Base-by-base conservation (phyloP, 2,797 vertebrate species). In the Sebastes diaconus region DNA sequence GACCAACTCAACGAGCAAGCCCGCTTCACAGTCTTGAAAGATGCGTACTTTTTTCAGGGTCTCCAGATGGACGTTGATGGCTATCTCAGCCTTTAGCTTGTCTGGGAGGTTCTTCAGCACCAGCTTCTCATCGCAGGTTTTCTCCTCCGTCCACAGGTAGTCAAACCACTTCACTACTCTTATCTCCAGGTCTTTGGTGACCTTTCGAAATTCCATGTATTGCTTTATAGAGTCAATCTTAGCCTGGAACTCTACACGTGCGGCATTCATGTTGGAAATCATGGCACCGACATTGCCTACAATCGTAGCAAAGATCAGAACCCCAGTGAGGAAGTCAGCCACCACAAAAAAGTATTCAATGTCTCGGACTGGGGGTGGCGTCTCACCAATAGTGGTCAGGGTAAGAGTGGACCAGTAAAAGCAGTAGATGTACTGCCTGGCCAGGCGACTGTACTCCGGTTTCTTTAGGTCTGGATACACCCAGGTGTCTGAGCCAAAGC, bases 371-470 rank as follows among this genome's bases (percentile, higher is more conserved):
- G 98, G 98, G 0, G 98, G 97, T 0, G 98, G 98, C 0, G 98
- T 99, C 85, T 99, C 98, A 0, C 98, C 98, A 0, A 99, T 99
- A 14, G 98, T 99, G 12, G 98, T 99, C 79, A 99, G 90, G 0
- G 98, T 99, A 22, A 99, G 93, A 0, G 98, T 99, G 12, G 98
- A 99, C 98, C 98, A 99, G 88, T 99, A 99, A 6, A 99, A 96
- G 24, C 97, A 96, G 81, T 99, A 99, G 85, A 99, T 96, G 86
- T 99, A 99, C 83, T 99, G 98, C 59, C 97, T 92, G 61, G 95
- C 87, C 46, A 99, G 93, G 0, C 92, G 95, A 0, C 87, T 95
- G 0, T 93, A 93, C 27, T 96, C 95, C 0, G 96, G 95, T 8
- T 95, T 80, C 0, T 91, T 95, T 4, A 94, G 42, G 2, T 94